phyloP scores from a whole-genome alignment of 2,113 vertebrate genomes.

The Chionomys nivalis region DNA sequence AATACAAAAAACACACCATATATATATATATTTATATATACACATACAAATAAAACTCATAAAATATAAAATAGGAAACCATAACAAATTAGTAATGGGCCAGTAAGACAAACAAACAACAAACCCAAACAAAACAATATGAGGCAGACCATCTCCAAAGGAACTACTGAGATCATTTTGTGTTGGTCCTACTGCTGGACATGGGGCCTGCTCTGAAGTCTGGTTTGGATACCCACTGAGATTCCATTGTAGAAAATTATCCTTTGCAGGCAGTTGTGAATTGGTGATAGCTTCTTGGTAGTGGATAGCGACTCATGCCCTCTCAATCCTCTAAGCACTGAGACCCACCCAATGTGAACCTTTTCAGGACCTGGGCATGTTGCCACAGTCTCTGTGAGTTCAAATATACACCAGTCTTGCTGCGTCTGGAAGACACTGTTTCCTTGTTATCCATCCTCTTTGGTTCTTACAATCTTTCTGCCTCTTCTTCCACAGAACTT shows the following conservation, averaged over 20 bases:
- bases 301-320: not conserved
- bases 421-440: not conserved
- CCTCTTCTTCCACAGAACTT: not conserved
- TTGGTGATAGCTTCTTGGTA: not conserved
- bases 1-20: not conserved
- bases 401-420: not conserved
- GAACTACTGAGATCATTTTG: not conserved
- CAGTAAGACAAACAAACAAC: not conserved
- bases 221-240: not conserved
- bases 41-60: not conserved
- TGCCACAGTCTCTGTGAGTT: not conserved
- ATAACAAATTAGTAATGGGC: not conserved
- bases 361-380: not conserved
- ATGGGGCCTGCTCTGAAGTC: not conserved
- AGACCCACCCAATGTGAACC: not conserved
- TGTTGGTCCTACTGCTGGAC: not conserved
- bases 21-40: too few relatives aligned
- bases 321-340: not conserved
- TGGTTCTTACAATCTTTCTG: not conserved
- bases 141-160: not conserved
- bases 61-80: not conserved
- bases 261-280: not conserved
- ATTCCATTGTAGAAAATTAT: not conserved
- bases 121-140: not conserved
- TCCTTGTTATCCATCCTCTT: not conserved